Percentiles rank a stretch among this genome's conserved stretches.
Evolutionary conservation across 2,797 vertebrate species (phyloP).

Genomic region (Cygnus olor): DNA sequence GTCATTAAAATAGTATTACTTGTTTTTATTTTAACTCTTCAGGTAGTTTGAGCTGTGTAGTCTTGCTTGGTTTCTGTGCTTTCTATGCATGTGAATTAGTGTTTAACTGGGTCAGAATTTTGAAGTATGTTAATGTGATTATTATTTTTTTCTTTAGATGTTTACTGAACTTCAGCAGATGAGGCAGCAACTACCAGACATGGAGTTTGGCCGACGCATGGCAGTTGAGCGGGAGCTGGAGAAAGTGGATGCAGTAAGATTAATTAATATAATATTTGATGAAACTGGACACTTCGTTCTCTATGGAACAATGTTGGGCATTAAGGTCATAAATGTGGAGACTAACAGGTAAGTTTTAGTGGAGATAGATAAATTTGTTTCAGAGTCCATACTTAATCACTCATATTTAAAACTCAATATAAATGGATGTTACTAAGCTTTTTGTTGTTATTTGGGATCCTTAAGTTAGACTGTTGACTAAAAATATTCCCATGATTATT

Average conservation of each 20-base stretch:
- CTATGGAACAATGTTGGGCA: constrained; percentile 98
- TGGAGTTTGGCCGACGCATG: constrained; percentile 98
- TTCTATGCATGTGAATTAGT: not conserved
- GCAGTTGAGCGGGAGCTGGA: constrained; percentile 96
- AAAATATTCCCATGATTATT: not conserved
- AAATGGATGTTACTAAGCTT: not conserved
- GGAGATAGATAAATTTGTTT: constrained; percentile 24
- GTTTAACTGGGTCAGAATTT: not conserved
- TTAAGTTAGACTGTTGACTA: constrained; percentile 2
- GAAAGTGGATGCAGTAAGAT: constrained; percentile 93
- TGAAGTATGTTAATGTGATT: not conserved
- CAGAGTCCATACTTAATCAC: not conserved
- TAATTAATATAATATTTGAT: constrained; percentile 96
- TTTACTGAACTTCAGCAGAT: constrained; percentile 99
- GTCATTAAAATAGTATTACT: not conserved
- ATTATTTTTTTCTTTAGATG: constrained; percentile 82
- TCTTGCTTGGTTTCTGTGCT: not conserved
- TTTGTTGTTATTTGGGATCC: not conserved
- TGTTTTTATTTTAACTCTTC: not conserved
- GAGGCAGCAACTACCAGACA: constrained; percentile 97
- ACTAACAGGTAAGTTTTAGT: constrained; percentile 88
- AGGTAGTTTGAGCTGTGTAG: not conserved
- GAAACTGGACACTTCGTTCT: constrained; percentile 98
- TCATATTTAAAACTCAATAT: not conserved
- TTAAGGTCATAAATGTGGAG: constrained; percentile 98